Percentiles rank a stretch among this genome's conserved stretches.
Evolutionary conservation across 1,140 invertebrate genomes (phyloP).

Genomic region (Tenebrio molitor): DNA sequence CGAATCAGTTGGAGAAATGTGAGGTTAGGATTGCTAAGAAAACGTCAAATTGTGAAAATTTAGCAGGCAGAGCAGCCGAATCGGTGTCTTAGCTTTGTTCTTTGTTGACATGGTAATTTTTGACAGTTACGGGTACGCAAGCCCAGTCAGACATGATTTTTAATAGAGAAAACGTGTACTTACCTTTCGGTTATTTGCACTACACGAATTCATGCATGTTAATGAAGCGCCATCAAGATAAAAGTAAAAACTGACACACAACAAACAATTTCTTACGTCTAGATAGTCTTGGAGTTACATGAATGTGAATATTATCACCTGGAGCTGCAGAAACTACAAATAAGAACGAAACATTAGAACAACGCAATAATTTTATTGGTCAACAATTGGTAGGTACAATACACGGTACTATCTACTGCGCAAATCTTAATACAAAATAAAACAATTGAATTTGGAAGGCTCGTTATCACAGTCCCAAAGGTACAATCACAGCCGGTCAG

Average conservation of each 20-base stretch:
- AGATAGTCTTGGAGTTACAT: constrained; percentile 64
- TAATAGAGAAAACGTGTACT: constrained; percentile 33
- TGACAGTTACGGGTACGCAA: too few species aligned
- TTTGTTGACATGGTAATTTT: too few species aligned
- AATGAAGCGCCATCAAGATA: background rate
- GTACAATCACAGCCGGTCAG: constrained; percentile 19
- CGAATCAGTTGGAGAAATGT: constrained; percentile 28
- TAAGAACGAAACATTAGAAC: constrained; percentile 50
- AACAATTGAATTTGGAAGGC: background rate
- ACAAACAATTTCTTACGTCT: constrained; percentile 61
- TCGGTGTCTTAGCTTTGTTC: too few species aligned
- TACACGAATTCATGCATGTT: constrained; percentile 18
- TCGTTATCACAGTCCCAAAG: constrained; percentile 15
- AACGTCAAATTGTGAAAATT: constrained; percentile 38
- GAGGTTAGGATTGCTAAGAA: constrained; percentile 19
- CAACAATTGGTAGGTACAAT: constrained; percentile 7
- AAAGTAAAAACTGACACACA: constrained; percentile 25
- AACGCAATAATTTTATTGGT: constrained; percentile 23
- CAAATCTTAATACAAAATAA: background rate
- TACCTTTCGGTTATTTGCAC: constrained; percentile 34
- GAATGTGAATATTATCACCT: constrained; percentile 67
- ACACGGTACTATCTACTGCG: background rate
- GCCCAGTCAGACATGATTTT: background rate
- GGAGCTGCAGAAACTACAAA: constrained; percentile 66
- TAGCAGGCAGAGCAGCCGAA: too few species aligned